These are phyloP conservation scores for Drosophila emarginata DNA, from an alignment of 2,888 invertebrate genomes.

Conservation along the genomic window DNA sequence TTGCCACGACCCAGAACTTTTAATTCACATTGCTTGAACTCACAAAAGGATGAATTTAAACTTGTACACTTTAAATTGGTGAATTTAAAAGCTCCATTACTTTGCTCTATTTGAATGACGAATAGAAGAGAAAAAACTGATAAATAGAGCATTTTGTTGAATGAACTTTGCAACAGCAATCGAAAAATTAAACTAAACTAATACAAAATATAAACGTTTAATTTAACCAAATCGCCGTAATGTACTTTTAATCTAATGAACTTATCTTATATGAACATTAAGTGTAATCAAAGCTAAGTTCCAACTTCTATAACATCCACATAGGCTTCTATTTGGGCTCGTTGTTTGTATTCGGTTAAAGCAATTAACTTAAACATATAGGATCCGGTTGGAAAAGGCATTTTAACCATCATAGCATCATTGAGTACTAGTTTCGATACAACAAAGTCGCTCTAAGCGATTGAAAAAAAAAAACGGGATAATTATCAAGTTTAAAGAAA, in stretches of 20 bases:
- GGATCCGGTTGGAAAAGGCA: too few species aligned
- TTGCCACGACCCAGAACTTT: background rate
- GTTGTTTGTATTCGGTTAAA: too few species aligned
- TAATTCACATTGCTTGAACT: background rate
- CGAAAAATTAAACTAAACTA: background rate
- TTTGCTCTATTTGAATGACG: background rate
- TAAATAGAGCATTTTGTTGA: background rate
- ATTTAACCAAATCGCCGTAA: background rate
- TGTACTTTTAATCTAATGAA: background rate
- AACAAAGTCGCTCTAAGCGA: too few species aligned
- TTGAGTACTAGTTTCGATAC: too few species aligned
- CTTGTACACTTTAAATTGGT: background rate
- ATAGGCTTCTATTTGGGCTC: too few species aligned
- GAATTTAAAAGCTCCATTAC: background rate
- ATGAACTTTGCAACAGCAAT: background rate
- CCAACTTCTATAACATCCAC: too few species aligned
- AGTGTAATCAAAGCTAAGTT: too few species aligned
- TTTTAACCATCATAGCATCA: too few species aligned
- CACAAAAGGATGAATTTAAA: background rate
- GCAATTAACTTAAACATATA: too few species aligned
- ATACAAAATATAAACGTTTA: background rate
- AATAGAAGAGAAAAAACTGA: background rate
- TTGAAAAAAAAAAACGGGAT: too few species aligned
- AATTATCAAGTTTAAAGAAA: too few species aligned
- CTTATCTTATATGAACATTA: too few species aligned